Conservation (phyloP, 2,888 invertebrate species). For the Pediacus dermestoides region DNA sequence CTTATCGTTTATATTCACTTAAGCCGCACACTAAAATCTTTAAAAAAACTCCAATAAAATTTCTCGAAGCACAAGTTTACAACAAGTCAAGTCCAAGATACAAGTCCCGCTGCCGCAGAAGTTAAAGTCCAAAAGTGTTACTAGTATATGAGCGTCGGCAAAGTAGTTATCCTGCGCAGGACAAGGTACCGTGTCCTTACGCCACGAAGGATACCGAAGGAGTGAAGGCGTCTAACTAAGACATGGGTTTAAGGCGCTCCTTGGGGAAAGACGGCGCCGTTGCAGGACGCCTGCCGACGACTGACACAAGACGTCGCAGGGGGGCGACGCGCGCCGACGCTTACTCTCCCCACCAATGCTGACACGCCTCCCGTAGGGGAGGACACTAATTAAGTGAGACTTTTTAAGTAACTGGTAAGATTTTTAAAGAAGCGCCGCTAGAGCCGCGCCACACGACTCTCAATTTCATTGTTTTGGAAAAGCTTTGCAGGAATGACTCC, state of each 20-base stretch:
- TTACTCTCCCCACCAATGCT: constrained; percentile 34
- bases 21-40: too few relatives aligned
- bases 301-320: constrained; percentile 51
- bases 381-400: constrained; percentile 47
- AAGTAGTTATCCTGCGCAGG: constrained; percentile 26
- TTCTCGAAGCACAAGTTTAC: too few relatives aligned
- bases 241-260: constrained; percentile 49
- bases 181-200: constrained; percentile 43
- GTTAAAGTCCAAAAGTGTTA: constrained; percentile 26
- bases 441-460: constrained; percentile 26
- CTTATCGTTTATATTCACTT: too few relatives aligned
- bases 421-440: constrained; percentile 43
- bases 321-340: constrained; percentile 46
- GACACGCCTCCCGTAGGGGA: constrained; percentile 47
- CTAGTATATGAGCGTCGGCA: constrained; percentile 25
- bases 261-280: constrained; percentile 48
- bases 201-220: constrained; percentile 49
- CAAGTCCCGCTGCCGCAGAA: constrained; percentile 19
- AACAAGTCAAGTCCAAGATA: too few relatives aligned
- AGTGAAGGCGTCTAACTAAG: constrained; percentile 50
- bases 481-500: constrained; percentile 1
- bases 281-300: constrained; percentile 50
- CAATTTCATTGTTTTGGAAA: constrained; percentile 30
- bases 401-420: constrained; percentile 51
- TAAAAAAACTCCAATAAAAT: too few relatives aligned